phyloP scores from a whole-genome alignment of 1,140 invertebrate species.

The Pseudomyrmex concolor region DNA sequence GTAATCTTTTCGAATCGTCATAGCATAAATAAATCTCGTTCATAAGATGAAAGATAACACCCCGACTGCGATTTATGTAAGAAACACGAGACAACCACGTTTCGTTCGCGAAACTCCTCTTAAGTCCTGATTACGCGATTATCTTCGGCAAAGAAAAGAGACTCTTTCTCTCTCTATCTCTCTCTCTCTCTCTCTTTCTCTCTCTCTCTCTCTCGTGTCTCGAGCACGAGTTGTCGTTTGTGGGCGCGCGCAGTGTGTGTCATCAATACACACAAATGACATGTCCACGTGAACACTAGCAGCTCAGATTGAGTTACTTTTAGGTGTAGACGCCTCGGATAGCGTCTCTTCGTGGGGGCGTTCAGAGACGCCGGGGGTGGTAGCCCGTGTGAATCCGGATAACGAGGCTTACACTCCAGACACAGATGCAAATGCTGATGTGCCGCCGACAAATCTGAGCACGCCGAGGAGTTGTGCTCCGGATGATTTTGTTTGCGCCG shows the following conservation, averaged over 20 bases:
- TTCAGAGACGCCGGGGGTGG: conserved; percentile 74
- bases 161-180: not conserved
- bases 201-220: not conserved
- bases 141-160: not conserved
- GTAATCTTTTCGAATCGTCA: conserved; percentile 9
- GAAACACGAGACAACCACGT: not conserved
- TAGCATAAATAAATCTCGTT: conserved; percentile 8
- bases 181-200: no score
- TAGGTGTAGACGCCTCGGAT: conserved; percentile 83
- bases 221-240: conserved; percentile 1
- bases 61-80: not conserved
- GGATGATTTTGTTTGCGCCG: conserved; percentile 88
- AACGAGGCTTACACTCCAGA: conserved; percentile 76
- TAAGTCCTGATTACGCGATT: conserved; percentile 44
- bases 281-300: conserved; percentile 68
- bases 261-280: not conserved
- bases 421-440: conserved; percentile 74
- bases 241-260: not conserved
- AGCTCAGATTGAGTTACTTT: conserved; percentile 83
- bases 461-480: conserved; percentile 81
- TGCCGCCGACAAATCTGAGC: conserved; percentile 78
- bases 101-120: not conserved
- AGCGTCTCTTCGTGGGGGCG: conserved; percentile 78
- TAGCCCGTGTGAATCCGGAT: conserved; percentile 75
- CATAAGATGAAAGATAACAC: not conserved